These are phyloP conservation scores for Hypomesus transpacificus DNA, from an alignment of 2,113 vertebrate species.

Conservation along the genomic window DNA sequence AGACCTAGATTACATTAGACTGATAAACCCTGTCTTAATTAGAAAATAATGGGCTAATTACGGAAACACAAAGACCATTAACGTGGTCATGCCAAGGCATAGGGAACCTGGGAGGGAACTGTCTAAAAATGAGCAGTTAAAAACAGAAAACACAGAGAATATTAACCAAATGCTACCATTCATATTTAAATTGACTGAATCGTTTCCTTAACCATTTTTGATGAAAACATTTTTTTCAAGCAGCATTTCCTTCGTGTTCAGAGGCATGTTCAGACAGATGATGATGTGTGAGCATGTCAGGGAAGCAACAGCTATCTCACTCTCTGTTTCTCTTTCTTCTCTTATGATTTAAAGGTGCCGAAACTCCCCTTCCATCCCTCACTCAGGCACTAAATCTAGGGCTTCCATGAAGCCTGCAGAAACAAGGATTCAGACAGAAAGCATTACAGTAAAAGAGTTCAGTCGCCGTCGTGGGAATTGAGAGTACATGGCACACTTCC, in stretches of 20 bases:
- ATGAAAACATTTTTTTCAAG: no score
- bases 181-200: not conserved
- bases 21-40: slow-evolving; percentile 14
- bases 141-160: not conserved
- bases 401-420: not conserved
- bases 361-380: not conserved
- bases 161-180: no score
- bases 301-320: not conserved
- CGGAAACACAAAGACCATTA: slow-evolving; percentile 2
- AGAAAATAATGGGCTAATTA: slow-evolving; percentile 20
- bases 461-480: not conserved
- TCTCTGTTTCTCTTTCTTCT: not conserved
- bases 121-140: not conserved
- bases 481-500: not conserved
- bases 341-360: slow-evolving; percentile 3
- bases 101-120: not conserved
- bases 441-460: not conserved
- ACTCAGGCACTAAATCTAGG: not conserved
- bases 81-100: not conserved
- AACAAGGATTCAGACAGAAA: not conserved
- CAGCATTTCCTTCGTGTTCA: no score
- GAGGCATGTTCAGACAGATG: not conserved
- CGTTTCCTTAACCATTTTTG: not conserved
- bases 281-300: not conserved
- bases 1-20: slow-evolving; percentile 2